Evolutionary conservation across 2,113 vertebrate genomes (phyloP).

Genomic region (Ahaetulla prasina): DNA sequence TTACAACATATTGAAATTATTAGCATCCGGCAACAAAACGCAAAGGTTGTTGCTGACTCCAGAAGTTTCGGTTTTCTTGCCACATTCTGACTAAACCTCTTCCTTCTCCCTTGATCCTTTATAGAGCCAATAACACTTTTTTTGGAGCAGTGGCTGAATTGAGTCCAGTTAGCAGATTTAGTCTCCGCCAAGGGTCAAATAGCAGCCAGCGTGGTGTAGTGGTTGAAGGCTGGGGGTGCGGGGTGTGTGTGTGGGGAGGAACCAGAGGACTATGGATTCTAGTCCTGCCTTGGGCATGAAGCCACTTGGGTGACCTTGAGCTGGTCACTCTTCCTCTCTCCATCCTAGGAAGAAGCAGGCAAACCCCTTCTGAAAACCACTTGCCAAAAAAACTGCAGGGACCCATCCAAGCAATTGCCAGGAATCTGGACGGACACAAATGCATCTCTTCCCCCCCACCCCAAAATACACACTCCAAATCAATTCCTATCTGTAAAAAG

Average conservation of each 20-base stretch:
- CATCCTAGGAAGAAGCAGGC: not conserved
- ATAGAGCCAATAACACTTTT: not conserved
- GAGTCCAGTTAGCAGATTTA: not conserved
- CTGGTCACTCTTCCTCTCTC: too few relatives aligned
- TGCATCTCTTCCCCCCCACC: not conserved
- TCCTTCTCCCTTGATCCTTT: not conserved
- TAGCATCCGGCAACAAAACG: slow-evolving; percentile 18
- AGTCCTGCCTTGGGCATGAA: not conserved
- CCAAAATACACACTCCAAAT: not conserved
- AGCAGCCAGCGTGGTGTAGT: not conserved
- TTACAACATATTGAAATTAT: slow-evolving; percentile 42
- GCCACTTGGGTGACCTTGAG: not conserved
- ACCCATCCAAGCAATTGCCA: not conserved
- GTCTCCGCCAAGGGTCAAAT: not conserved
- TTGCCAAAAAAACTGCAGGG: not conserved
- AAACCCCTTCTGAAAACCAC: not conserved
- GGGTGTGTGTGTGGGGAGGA: not conserved
- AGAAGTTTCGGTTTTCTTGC: slow-evolving; percentile 39
- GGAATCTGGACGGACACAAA: not conserved
- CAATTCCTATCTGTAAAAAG: not conserved
- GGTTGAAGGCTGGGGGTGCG: not conserved
- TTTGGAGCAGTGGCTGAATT: not conserved
- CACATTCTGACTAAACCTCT: slow-evolving; percentile 12
- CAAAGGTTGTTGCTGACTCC: slow-evolving; percentile 30
- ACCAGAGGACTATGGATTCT: not conserved